Base-by-base conservation (phyloP, 30 jellyfish, hydroid and myxozoan species). In the Thelohanellus kitauei region DNA sequence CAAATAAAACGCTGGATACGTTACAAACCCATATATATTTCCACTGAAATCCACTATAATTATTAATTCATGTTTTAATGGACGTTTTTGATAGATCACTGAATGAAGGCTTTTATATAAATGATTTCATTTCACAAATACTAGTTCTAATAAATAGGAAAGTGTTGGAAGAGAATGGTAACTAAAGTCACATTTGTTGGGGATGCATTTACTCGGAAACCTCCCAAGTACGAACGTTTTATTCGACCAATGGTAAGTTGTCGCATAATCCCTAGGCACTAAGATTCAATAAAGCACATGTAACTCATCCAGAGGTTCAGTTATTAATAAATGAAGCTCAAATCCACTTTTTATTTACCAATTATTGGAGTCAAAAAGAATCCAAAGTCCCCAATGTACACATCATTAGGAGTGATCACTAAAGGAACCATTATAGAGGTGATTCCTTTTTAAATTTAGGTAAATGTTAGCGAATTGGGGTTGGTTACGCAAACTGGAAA, bases 261-360 rank as follows among this genome's bases (percentile, higher is more conserved):
- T 4, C 5, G 13, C 13, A 2, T 27, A 27, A 33, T 6, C 42
- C 34, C n/a, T 44, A 75, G 93, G 93, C 82, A 9, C 63, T 80
- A 6, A 43, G 97, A 31, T 80, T 65, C 44, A 80, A 53, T 31
- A 80, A 80, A 53, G 97, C 97, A 2, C 97, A 80, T 38, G 97
- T 80, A 15, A 80, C 97, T 0, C 97, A 80, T 43, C 97, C 97
- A n/a, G 97, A 80, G 85, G 97, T 80, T 27, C n/a, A 27, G n/a
- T 27, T 27, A 27, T 12, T 6, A 5, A 5, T 5, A 27, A 27
- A 40, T 46, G 5, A 32, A 80, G 97, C 43, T 80, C 5, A 80
- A 80, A 54, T 85, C 97, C 2, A 80, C 97, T 12, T 80, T 80
- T 31, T 80, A 84, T 59, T 53, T 80, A 33, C 90, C 97, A 0